Percentiles rank a stretch among this genome's conserved stretches.
Conservation (phyloP, 2,888 invertebrate species). For the Trissolcus japonicus region DNA sequence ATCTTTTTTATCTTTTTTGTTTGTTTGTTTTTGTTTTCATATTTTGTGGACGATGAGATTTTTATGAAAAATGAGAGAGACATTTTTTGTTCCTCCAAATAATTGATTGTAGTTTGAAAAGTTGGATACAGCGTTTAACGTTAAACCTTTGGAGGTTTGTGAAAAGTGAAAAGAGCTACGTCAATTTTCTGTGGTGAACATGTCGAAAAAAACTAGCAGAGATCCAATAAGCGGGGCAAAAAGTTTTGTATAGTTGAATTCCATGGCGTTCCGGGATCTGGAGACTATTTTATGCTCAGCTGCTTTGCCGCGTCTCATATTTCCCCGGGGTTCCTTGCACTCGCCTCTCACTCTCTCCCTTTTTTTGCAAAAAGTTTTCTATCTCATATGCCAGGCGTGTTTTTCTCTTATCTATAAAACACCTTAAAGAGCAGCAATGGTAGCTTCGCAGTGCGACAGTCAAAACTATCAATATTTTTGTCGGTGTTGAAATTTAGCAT, state of each 20-base stretch:
- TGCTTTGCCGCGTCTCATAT: constrained; percentile 73
- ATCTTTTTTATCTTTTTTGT: too few species aligned
- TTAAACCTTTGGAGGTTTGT: constrained; percentile 16
- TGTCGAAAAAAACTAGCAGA: constrained; percentile 48
- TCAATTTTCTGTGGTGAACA: constrained; percentile 41
- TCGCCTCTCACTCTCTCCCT: constrained; percentile 54
- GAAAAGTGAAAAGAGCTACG: constrained; percentile 42
- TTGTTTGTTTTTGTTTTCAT: too few species aligned
- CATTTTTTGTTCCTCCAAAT: neutral
- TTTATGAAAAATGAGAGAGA: too few species aligned
- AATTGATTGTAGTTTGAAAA: too few species aligned
- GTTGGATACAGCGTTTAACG: too few species aligned
- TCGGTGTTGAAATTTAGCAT: too few species aligned
- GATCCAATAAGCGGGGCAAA: constrained; percentile 53
- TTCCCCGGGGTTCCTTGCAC: constrained; percentile 65
- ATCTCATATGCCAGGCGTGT: constrained; percentile 47
- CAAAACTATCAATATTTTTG: too few species aligned
- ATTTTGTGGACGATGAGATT: too few species aligned
- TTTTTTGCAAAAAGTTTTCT: constrained; percentile 41
- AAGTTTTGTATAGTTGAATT: constrained; percentile 55
- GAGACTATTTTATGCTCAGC: constrained; percentile 74
- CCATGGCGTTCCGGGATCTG: constrained; percentile 57
- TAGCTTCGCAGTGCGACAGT: too few species aligned
- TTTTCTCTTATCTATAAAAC: constrained; percentile 46
- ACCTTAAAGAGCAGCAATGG: constrained; percentile 37